Percentiles rank a stretch among this genome's conserved stretches.
Evolutionary conservation across 1,140 invertebrate species (phyloP).

Genomic region (Cotesia typhae): DNA sequence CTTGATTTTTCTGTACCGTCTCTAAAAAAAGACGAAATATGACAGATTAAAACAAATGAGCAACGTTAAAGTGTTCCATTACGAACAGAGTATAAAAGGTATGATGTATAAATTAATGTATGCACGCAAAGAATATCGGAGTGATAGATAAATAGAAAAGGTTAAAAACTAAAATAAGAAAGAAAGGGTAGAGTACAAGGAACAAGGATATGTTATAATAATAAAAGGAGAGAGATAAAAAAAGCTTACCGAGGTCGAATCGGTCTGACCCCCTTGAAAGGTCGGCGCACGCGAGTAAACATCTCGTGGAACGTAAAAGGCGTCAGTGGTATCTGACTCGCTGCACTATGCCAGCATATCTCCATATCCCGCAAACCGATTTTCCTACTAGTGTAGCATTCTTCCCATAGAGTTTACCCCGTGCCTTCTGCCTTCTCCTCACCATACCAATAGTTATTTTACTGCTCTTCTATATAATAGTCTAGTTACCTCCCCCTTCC

Average conservation of each 20-base stretch:
- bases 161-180: too few relatives aligned
- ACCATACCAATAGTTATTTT: too few relatives aligned
- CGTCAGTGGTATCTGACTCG: background rate
- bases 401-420: background rate
- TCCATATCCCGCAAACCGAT: background rate
- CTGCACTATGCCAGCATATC: background rate
- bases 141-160: too few relatives aligned
- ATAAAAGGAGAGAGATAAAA: slow-evolving; percentile 44
- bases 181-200: background rate
- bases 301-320: slow-evolving; percentile 40
- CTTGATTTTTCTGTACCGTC: too few relatives aligned
- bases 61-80: too few relatives aligned
- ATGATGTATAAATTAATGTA: too few relatives aligned
- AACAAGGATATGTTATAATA: slow-evolving; percentile 46
- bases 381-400: background rate
- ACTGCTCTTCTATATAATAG: too few relatives aligned
- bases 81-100: too few relatives aligned
- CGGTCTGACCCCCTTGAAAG: slow-evolving; percentile 56
- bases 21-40: too few relatives aligned
- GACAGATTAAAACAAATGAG: too few relatives aligned
- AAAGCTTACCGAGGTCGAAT: slow-evolving; percentile 53
- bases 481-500: background rate
- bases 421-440: background rate
- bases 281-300: slow-evolving; percentile 55
- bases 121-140: too few relatives aligned